A percentile compares a stretch with the other conserved stretches of the same genome.
These are phyloP conservation scores for Rhamnusium bicolor DNA, from an alignment of 2,888 invertebrate species.

Conservation along the genomic window DNA sequence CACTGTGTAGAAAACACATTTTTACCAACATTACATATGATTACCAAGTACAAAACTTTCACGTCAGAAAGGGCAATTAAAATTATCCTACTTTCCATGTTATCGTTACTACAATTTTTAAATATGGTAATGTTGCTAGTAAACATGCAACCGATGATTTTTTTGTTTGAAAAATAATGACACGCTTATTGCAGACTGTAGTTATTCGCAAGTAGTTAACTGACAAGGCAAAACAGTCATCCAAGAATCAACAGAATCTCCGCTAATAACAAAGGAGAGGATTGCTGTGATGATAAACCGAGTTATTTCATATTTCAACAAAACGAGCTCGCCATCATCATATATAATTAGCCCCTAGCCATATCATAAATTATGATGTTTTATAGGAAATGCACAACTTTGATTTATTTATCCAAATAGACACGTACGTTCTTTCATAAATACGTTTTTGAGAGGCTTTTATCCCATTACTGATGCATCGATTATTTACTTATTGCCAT, in stretches of 20 bases:
- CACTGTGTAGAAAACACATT: too few species aligned
- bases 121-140: neutral
- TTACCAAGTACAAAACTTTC: too few species aligned
- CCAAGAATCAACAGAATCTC: conserved; percentile 57
- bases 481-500: conserved; percentile 48
- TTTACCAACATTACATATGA: too few species aligned
- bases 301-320: conserved; percentile 71
- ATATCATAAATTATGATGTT: conserved; percentile 71
- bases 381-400: conserved; percentile 68
- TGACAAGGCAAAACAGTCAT: conserved; percentile 22
- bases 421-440: conserved; percentile 50
- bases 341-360: conserved; percentile 69
- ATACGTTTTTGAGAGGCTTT: conserved; percentile 49
- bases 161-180: conserved; percentile 3
- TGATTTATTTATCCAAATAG: conserved; percentile 63
- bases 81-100: too few species aligned
- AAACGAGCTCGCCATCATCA: conserved; percentile 68
- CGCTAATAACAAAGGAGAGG: conserved; percentile 67
- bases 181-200: conserved; percentile 15
- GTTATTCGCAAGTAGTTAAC: conserved; percentile 16
- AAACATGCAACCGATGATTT: neutral
- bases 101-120: too few species aligned
- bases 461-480: conserved; percentile 41
- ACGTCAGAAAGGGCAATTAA: too few species aligned
- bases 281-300: conserved; percentile 63